A percentile compares a stretch with the other conserved stretches of the same genome.
Conservation (phyloP, 2,888 invertebrate species). For the Allolobophora icterica region DNA sequence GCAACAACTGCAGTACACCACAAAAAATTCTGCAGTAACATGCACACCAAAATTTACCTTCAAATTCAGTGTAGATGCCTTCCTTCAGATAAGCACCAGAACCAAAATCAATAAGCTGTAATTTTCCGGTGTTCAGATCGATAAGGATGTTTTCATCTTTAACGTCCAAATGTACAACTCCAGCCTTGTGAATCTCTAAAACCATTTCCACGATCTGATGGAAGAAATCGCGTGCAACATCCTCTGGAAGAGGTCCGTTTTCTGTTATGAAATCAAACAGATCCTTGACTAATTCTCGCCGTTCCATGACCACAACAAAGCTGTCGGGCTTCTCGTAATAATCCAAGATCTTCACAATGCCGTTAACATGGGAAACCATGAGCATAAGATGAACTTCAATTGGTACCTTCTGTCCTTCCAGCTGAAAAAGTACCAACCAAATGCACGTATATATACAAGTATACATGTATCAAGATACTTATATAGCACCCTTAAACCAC, state of each 20-base stretch:
- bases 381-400: conserved; percentile 70
- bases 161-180: conserved; percentile 71
- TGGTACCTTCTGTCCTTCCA: conserved; percentile 68
- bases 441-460: neutral
- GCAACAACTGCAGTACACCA: too few species aligned
- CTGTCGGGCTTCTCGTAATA: conserved; percentile 68
- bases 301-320: conserved; percentile 71
- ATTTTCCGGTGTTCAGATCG: conserved; percentile 68
- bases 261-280: conserved; percentile 73
- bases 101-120: conserved; percentile 73
- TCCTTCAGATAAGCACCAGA: conserved; percentile 71
- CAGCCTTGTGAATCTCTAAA: conserved; percentile 67
- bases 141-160: conserved; percentile 73
- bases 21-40: neutral
- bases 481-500: too few species aligned
- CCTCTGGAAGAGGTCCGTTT: conserved; percentile 68
- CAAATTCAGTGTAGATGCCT: conserved; percentile 71
- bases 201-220: conserved; percentile 69
- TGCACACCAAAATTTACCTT: conserved; percentile 67
- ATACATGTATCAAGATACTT: too few species aligned
- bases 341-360: conserved; percentile 70
- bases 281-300: conserved; percentile 70
- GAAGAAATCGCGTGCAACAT: conserved; percentile 69
- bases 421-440: conserved; percentile 54
- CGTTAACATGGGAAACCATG: conserved; percentile 67